Evolutionary conservation across 2,888 invertebrate genomes (phyloP).

Genomic region (Lepidochrysops patricia): DNA sequence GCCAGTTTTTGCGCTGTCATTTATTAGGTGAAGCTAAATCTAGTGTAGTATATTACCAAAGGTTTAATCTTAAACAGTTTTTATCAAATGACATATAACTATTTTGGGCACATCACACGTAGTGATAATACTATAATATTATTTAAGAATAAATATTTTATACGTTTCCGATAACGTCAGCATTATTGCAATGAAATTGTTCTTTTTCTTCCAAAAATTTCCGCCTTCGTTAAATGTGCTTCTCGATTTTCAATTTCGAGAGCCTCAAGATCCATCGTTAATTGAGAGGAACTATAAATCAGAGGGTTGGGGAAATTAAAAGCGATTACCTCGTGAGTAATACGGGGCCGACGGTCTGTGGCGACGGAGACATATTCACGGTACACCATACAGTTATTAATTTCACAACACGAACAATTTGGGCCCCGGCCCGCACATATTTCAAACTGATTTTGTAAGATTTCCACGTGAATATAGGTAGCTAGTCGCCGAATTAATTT

Average conservation of each 20-base stretch:
- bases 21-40: too few relatives aligned
- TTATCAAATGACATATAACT: too few relatives aligned
- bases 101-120: too few relatives aligned
- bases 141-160: too few relatives aligned
- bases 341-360: conserved; percentile 29
- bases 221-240: conserved; percentile 44
- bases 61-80: too few relatives aligned
- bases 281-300: conserved; percentile 60
- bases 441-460: not conserved
- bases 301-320: conserved; percentile 62
- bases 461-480: not conserved
- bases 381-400: conserved; percentile 28
- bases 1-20: too few relatives aligned
- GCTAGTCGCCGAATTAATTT: too few relatives aligned
- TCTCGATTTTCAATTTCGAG: conserved; percentile 25
- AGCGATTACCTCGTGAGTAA: conserved; percentile 27
- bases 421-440: conserved; percentile 1
- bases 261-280: conserved; percentile 32
- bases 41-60: too few relatives aligned
- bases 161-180: too few relatives aligned
- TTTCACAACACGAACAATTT: conserved; percentile 28
- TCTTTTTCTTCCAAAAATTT: too few relatives aligned
- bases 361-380: conserved; percentile 57
- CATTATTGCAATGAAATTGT: too few relatives aligned
- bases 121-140: too few relatives aligned